Evolutionary conservation across 1,140 invertebrate genomes (phyloP).

Genomic region (Phthorimaea operculella): DNA sequence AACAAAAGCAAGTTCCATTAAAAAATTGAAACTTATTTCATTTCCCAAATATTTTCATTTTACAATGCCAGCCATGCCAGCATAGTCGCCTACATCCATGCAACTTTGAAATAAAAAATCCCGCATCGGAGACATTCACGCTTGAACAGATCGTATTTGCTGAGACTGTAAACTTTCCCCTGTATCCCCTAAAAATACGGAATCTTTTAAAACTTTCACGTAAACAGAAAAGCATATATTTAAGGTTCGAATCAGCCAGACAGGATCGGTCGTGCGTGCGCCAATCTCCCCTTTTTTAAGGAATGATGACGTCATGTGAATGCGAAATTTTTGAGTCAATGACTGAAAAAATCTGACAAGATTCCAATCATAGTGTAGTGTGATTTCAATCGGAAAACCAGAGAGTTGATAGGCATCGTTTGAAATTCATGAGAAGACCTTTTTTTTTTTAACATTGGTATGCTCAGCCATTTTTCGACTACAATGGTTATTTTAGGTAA

Average conservation of each 20-base stretch:
- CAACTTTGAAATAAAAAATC: not conserved
- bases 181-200: slow-evolving; percentile 10
- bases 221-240: slow-evolving; percentile 20
- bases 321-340: not conserved
- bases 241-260: slow-evolving; percentile 10
- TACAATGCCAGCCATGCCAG: too few species aligned
- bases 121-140: slow-evolving; percentile 4
- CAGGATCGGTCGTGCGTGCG: slow-evolving; percentile 1
- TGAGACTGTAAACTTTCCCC: slow-evolving; percentile 2
- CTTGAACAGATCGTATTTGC: not conserved
- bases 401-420: too few species aligned
- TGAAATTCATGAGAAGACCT: too few species aligned
- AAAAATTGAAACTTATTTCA: too few species aligned
- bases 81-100: not conserved
- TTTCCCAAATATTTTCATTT: too few species aligned
- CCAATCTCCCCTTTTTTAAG: not conserved
- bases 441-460: too few species aligned
- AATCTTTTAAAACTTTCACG: slow-evolving; percentile 19
- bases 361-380: too few species aligned
- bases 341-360: too few species aligned
- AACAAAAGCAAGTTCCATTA: too few species aligned
- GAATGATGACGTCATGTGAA: not conserved
- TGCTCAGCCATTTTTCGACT: too few species aligned
- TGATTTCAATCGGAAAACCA: too few species aligned
- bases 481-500: too few species aligned